These are phyloP conservation scores for Drosophila subobscura DNA, from an alignment of 1,140 invertebrate genomes.

Conservation along the genomic window DNA sequence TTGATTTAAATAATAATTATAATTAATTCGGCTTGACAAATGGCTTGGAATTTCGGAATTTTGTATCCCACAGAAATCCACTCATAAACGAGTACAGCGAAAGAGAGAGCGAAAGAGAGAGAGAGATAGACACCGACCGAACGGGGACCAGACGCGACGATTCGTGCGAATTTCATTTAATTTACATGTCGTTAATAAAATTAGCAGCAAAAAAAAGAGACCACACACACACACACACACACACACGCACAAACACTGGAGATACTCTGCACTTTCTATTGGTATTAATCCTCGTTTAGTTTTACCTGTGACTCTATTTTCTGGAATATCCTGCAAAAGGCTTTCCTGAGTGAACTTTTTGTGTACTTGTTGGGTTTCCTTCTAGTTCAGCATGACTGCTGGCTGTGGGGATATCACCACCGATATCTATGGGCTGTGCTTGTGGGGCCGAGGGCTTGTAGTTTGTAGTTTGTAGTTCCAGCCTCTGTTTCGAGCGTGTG, in stretches of 20 bases:
- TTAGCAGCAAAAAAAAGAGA: slow-evolving; percentile 46
- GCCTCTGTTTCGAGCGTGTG: slow-evolving; percentile 12
- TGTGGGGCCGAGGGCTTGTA: no score
- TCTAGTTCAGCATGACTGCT: not conserved
- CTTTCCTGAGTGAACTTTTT: not conserved
- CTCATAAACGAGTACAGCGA: slow-evolving; percentile 5
- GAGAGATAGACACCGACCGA: slow-evolving; percentile 19
- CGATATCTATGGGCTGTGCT: not conserved
- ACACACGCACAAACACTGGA: slow-evolving; percentile 5
- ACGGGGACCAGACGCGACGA: slow-evolving; percentile 41
- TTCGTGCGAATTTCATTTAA: slow-evolving; percentile 72
- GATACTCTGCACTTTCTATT: slow-evolving; percentile 4
- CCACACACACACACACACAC: slow-evolving; percentile 24
- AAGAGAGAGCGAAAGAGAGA: slow-evolving; percentile 5
- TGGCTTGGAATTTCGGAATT: slow-evolving; percentile 13
- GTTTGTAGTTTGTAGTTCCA: not conserved
- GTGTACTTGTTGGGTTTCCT: not conserved
- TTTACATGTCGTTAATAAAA: slow-evolving; percentile 79
- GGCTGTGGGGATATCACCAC: not conserved
- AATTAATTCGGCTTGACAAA: slow-evolving; percentile 48
- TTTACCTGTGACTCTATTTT: slow-evolving; percentile 6
- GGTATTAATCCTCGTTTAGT: not conserved
- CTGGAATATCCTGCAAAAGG: not conserved
- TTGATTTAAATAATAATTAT: slow-evolving; percentile 34
- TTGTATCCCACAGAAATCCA: not conserved